A percentile compares a stretch with the other conserved stretches of the same genome.
These are phyloP conservation scores for Apomyelois bistriatella DNA, from an alignment of 2,888 invertebrate genomes.

Conservation along the genomic window DNA sequence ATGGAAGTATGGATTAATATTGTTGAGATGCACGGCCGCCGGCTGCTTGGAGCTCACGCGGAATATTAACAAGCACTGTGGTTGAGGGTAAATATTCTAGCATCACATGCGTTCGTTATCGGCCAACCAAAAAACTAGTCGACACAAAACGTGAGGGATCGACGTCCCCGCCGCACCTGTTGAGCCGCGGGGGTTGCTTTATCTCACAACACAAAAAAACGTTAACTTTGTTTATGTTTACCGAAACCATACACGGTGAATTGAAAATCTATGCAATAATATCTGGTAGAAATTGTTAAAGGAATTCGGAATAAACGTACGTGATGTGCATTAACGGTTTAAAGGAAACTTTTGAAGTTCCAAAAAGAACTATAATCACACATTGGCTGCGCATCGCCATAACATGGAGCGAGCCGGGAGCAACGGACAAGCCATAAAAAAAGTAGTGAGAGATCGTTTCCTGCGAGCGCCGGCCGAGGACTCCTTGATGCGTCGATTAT, in stretches of 20 bases:
- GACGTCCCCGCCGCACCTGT: slow-evolving; percentile 2
- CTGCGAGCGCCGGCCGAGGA: slow-evolving; percentile 55
- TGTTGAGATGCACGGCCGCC: not conserved
- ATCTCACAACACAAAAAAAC: not conserved
- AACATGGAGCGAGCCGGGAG: slow-evolving; percentile 45
- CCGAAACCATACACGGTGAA: not conserved
- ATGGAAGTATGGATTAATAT: too few species aligned
- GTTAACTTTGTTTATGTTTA: not conserved
- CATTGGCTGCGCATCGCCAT: slow-evolving; percentile 37
- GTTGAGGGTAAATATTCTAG: not conserved
- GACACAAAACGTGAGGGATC: slow-evolving; percentile 6
- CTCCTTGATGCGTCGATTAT: slow-evolving; percentile 34
- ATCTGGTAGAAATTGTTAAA: not conserved
- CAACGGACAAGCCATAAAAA: slow-evolving; percentile 74
- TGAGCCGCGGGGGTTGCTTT: slow-evolving; percentile 4
- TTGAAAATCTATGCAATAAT: not conserved
- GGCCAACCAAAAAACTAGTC: not conserved
- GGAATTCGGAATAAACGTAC: not conserved
- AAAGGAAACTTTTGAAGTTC: slow-evolving; percentile 16
- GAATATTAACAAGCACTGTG: not conserved
- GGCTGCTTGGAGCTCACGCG: not conserved
- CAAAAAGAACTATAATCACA: slow-evolving; percentile 35
- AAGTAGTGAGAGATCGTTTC: slow-evolving; percentile 77
- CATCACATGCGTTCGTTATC: slow-evolving; percentile 10
- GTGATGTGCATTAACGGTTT: slow-evolving; percentile 9